These are phyloP conservation scores for Spongilla lacustris DNA, from an alignment of 37 sponge, comb jelly and placozoan species.

Conservation along the genomic window DNA sequence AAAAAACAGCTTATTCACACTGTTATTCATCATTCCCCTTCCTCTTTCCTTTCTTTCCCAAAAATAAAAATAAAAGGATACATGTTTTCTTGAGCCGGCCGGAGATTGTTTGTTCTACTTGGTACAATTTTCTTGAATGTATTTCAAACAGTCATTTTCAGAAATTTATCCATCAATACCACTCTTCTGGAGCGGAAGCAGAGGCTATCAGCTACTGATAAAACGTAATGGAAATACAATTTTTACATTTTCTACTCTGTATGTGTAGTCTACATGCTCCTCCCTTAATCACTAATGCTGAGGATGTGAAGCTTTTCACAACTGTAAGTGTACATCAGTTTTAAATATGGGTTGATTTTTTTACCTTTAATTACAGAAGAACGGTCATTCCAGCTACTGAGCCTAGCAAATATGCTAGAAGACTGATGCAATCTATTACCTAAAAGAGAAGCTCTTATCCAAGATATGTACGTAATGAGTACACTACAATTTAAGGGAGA, in stretches of 20 bases:
- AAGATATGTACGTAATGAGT: too few species aligned
- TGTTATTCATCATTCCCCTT: too few species aligned
- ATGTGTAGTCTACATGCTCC: not conserved
- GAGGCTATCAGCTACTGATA: not conserved
- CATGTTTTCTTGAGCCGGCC: too few species aligned
- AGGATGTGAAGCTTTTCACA: not conserved
- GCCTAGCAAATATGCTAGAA: not conserved
- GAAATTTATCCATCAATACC: not conserved
- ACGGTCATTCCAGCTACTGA: not conserved
- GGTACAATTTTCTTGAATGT: too few species aligned
- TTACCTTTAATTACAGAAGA: not conserved
- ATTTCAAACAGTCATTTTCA: too few species aligned
- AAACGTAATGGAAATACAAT: not conserved
- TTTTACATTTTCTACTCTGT: not conserved
- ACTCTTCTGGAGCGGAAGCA: not conserved
- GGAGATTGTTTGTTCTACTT: too few species aligned
- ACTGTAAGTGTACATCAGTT: not conserved
- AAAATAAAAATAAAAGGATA: too few species aligned
- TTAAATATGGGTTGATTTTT: not conserved
- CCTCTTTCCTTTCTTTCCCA: too few species aligned
- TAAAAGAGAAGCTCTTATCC: not conserved
- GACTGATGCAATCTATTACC: not conserved
- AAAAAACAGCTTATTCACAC: too few species aligned
- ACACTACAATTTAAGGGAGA: too few species aligned
- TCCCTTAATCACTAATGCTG: not conserved